Percentiles rank a stretch among this genome's conserved stretches.
phyloP scores from a whole-genome alignment of 1,140 invertebrate species.

The Acyrthosiphon pisum region DNA sequence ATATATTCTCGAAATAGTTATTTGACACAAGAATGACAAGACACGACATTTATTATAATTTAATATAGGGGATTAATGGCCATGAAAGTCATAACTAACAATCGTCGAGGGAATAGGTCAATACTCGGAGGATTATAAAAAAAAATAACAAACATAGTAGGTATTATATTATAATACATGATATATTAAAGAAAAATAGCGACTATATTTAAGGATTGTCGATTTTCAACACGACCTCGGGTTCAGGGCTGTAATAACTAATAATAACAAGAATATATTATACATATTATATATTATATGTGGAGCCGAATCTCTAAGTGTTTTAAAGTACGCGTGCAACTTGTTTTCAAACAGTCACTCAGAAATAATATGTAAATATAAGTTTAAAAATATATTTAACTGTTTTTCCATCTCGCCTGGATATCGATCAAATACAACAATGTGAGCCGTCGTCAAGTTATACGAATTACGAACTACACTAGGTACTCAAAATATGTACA shows the following conservation, averaged over 20 bases:
- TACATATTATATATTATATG: not conserved
- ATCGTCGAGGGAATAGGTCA: not conserved
- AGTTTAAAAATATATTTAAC: not conserved
- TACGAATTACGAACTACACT: not conserved
- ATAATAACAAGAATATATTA: not conserved
- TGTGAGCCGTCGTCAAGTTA: not conserved
- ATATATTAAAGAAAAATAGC: not conserved
- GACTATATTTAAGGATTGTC: not conserved
- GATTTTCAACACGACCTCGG: not conserved
- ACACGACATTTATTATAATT: conserved; percentile 1
- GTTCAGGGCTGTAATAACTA: not conserved
- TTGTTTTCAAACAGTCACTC: not conserved
- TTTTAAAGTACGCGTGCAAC: not conserved
- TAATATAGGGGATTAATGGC: not conserved
- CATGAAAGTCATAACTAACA: not conserved
- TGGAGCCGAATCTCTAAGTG: not conserved
- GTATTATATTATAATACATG: not conserved
- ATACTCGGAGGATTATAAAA: conserved; percentile 20
- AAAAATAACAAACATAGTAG: not conserved
- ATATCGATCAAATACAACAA: conserved; percentile 11
- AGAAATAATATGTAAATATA: not conserved
- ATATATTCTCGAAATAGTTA: not conserved
- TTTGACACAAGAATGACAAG: not conserved
- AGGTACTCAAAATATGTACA: not conserved
- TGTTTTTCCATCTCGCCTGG: not conserved